A percentile compares a stretch with the other conserved stretches of the same genome.
Conservation (phyloP, 1,140 invertebrate genomes). For the Pseudomyrmex sp. region DNA sequence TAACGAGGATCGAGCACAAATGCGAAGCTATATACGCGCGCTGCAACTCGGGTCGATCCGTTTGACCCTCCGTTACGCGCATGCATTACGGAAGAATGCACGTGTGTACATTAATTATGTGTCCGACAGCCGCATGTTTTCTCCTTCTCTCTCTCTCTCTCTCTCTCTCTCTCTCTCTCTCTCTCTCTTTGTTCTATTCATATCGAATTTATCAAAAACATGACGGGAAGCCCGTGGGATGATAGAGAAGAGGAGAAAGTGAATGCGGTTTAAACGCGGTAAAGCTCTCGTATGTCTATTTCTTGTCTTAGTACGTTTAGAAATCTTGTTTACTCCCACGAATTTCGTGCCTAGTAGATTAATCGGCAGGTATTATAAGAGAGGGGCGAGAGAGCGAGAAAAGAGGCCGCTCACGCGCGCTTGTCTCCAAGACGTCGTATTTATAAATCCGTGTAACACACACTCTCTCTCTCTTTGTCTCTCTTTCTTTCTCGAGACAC, state of each 20-base stretch:
- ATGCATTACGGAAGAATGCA: constrained; percentile 67
- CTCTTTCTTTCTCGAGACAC: background rate
- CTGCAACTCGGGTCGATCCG: constrained; percentile 47
- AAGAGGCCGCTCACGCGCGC: background rate
- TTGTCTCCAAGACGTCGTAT: constrained; percentile 5
- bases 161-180: background rate
- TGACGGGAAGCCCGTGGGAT: constrained; percentile 74
- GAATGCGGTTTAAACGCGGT: background rate
- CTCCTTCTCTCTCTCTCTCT: background rate
- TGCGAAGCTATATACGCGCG: background rate
- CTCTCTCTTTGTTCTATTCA: constrained; percentile 34
- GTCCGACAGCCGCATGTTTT: constrained; percentile 36
- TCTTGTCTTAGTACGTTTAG: constrained; percentile 51
- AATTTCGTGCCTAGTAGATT: constrained; percentile 50
- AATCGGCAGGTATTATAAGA: constrained; percentile 25
- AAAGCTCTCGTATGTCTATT: constrained; percentile 16
- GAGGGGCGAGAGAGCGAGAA: constrained; percentile 5
- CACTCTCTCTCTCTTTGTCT: no score
- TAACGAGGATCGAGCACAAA: background rate
- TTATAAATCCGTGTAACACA: constrained; percentile 40
- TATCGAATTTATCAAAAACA: constrained; percentile 79
- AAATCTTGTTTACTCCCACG: constrained; percentile 52
- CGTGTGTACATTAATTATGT: constrained; percentile 72
- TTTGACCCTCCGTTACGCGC: constrained; percentile 37
- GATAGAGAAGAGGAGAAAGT: constrained; percentile 67